Evolutionary conservation across 2,113 vertebrate genomes (phyloP).

Genomic region (Muntiacus muntjak): DNA sequence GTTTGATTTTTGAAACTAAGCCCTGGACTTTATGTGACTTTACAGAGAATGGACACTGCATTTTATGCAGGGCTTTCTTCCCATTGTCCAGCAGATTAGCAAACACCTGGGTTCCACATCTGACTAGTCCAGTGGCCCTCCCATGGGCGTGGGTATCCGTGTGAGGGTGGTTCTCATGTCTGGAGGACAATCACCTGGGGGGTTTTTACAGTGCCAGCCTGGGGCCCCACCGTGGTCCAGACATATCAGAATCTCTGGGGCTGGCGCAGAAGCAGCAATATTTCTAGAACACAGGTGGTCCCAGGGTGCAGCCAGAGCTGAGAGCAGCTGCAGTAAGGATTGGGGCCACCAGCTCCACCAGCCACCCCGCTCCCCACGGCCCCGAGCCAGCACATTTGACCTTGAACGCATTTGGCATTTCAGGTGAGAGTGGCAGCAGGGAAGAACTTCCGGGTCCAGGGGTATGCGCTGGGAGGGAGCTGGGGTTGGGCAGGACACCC

Average conservation of each 20-base stretch:
- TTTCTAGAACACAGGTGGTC: background rate
- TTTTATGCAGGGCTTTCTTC: background rate
- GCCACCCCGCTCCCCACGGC: background rate
- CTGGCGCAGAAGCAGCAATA: background rate
- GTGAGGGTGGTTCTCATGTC: background rate
- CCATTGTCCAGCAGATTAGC: background rate
- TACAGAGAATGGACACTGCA: background rate
- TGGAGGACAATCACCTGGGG: background rate
- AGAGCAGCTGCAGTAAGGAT: background rate
- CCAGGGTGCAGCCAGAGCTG: background rate
- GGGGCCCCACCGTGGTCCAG: background rate
- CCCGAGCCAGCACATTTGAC: background rate
- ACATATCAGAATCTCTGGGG: background rate
- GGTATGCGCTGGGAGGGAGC: background rate
- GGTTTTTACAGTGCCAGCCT: background rate
- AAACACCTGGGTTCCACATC: background rate
- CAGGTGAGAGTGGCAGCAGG: background rate
- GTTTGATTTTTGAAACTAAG: background rate
- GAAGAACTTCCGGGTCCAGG: background rate
- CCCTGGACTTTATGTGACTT: background rate
- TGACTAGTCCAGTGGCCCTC: background rate
- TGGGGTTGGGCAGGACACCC: no score
- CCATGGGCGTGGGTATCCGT: rapidly evolving
- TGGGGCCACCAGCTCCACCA: background rate
- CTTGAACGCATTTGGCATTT: background rate